Evolutionary conservation across 2,113 vertebrate species (phyloP).

Genomic region (Himantopus leucocephalus): DNA sequence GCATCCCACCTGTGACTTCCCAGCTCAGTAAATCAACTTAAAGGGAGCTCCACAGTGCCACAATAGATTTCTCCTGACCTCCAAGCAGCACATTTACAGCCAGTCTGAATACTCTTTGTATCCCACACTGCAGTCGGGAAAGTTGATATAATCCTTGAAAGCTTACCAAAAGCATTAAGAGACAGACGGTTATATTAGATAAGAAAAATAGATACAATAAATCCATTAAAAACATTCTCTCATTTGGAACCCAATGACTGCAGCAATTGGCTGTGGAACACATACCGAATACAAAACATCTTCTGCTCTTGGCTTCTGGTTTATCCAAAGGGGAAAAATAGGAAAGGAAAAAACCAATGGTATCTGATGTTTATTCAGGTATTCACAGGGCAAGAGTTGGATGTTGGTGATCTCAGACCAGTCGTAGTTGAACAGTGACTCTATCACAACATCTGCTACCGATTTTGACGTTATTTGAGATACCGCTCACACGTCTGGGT

Average conservation of each 20-base stretch:
- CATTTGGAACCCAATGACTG: not conserved
- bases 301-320: not conserved
- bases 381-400: not conserved
- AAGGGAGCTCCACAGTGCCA: not conserved
- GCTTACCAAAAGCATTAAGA: slow-evolving; percentile 5
- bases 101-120: not conserved
- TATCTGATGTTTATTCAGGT: not conserved
- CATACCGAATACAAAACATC: not conserved
- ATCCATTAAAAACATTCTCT: slow-evolving; percentile 5
- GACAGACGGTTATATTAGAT: not conserved
- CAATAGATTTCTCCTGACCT: not conserved
- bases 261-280: not conserved
- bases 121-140: not conserved
- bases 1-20: not conserved
- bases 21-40: slow-evolving; percentile 31
- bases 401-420: not conserved
- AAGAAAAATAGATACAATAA: slow-evolving; percentile 26
- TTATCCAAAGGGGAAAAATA: not conserved
- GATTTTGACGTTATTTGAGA: not conserved
- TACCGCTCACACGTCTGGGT: not conserved
- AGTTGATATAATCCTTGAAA: slow-evolving; percentile 35
- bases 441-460: not conserved
- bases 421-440: not conserved
- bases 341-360: not conserved
- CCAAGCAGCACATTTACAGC: not conserved